Evolutionary conservation across 2,797 vertebrate genomes (phyloP), one percentile per base, ranked within the genome.

Genomic region (Netta rufina): DNA sequence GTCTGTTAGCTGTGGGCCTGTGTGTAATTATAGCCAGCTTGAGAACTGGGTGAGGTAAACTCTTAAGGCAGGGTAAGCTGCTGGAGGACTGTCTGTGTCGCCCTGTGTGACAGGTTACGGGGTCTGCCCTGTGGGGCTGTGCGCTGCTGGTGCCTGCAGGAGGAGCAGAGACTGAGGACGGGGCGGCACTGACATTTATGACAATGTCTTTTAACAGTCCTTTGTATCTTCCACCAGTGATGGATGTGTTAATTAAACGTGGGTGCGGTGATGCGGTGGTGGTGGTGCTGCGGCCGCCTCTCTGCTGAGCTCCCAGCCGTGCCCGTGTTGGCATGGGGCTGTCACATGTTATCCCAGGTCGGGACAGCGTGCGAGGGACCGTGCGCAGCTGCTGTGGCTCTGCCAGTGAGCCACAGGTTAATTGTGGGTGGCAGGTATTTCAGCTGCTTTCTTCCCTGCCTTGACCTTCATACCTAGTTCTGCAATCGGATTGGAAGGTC

Each of bases 301-400:
- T 85, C 70, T 65, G 66, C 62, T 51, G 90, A n/a, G 80, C 79
- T 71, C 43, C 73, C 17, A 4, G 11, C 27, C 9, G 20, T 20
- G 38, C 19, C 49, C 15, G 0, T 6, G 56, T 5, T 27, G 47
- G 43, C 7, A 28, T 27, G 10, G 75, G 66, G 41, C 62, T 58
- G 0, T 0, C 6, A 24, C 9, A 17, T 16, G 45, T 1, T 17
- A 32, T 57, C 54, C 39, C 7, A 0, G 25, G 1, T 11, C 2
- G 6, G 62, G 49, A 4, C 32, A 76, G 66, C 73, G 6, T 30
- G 45, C 28, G 30, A 8, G 62, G 27, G 24, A 51, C 0, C 0
- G 4, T 13, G 16, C 8, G 27, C 0, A 0, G 69, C 47, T 56
- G 58, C 75, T 43, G 3, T 13, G 9, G 74, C 16, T 1, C 45